These are phyloP conservation scores for Acanthopleura granulata DNA, from an alignment of 2,888 invertebrate genomes.

Conservation along the genomic window DNA sequence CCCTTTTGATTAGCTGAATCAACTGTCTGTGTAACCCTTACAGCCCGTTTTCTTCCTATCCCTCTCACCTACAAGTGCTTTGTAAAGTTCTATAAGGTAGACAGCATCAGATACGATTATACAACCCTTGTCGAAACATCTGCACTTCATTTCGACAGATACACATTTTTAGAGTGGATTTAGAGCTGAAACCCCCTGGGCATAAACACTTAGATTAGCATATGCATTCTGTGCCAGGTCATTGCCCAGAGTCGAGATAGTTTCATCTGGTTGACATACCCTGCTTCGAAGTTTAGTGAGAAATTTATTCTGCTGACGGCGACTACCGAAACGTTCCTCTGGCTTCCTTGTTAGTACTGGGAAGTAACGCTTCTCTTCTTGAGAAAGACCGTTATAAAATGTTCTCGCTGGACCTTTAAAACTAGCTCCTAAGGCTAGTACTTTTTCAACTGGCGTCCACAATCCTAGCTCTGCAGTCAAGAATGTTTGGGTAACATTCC, in stretches of 20 bases:
- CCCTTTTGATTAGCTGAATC: too few species aligned
- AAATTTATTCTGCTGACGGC: not conserved
- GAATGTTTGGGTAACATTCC: too few species aligned
- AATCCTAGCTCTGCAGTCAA: too few species aligned
- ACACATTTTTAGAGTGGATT: too few species aligned
- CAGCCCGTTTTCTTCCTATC: not conserved
- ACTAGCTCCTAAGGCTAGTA: not conserved
- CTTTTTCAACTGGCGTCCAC: not conserved
- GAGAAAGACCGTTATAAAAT: not conserved
- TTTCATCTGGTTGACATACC: too few species aligned
- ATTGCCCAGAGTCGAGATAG: not conserved
- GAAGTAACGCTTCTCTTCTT: not conserved
- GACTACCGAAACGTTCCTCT: not conserved
- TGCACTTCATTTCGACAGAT: slow-evolving; percentile 2
- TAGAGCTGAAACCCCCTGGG: not conserved
- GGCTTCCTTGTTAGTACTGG: not conserved
- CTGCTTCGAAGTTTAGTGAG: not conserved
- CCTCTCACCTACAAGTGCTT: not conserved
- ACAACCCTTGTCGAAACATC: not conserved
- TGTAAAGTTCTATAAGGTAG: not conserved
- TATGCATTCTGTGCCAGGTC: not conserved
- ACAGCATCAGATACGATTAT: too few species aligned
- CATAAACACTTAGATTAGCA: too few species aligned
- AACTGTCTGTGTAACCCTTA: too few species aligned
- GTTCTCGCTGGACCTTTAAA: not conserved